phyloP scores from a whole-genome alignment of 2,888 invertebrate species.

The Hermaeophaga mercurialis region DNA sequence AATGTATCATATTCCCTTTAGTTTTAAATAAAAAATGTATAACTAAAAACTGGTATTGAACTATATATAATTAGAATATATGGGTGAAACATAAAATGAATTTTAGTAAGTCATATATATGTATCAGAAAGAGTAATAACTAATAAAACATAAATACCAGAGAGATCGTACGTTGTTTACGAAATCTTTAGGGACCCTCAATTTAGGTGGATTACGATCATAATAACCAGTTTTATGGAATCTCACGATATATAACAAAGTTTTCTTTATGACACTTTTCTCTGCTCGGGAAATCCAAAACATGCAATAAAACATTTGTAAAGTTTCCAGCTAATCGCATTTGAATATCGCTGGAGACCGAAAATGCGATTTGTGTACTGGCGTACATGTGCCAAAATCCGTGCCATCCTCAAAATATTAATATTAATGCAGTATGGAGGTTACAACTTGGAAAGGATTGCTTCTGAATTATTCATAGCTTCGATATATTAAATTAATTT shows the following conservation, averaged over 20 bases:
- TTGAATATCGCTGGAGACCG: slow-evolving; percentile 20
- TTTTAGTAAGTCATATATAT: too few relatives aligned
- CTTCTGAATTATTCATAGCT: slow-evolving; percentile 31
- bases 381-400: slow-evolving; percentile 31
- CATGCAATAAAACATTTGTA: slow-evolving; percentile 19
- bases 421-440: slow-evolving; percentile 28
- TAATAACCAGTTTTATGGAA: slow-evolving; percentile 3
- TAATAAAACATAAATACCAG: too few relatives aligned
- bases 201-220: neutral
- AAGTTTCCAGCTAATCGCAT: slow-evolving; percentile 21
- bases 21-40: too few relatives aligned
- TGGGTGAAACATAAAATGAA: too few relatives aligned
- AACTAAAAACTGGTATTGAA: too few relatives aligned
- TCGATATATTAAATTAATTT: slow-evolving; percentile 30
- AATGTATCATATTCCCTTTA: too few relatives aligned
- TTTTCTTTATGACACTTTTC: slow-evolving; percentile 8
- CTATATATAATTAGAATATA: too few relatives aligned
- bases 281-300: slow-evolving; percentile 9
- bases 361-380: slow-evolving; percentile 20
- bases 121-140: too few relatives aligned
- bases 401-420: slow-evolving; percentile 28
- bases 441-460: slow-evolving; percentile 23
- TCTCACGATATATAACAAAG: slow-evolving; percentile 7
- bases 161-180: too few relatives aligned
- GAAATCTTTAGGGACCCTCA: too few relatives aligned